Conservation (phyloP, 35 echinoderm and acorn worm species). For the Stichopus chloronotus region DNA sequence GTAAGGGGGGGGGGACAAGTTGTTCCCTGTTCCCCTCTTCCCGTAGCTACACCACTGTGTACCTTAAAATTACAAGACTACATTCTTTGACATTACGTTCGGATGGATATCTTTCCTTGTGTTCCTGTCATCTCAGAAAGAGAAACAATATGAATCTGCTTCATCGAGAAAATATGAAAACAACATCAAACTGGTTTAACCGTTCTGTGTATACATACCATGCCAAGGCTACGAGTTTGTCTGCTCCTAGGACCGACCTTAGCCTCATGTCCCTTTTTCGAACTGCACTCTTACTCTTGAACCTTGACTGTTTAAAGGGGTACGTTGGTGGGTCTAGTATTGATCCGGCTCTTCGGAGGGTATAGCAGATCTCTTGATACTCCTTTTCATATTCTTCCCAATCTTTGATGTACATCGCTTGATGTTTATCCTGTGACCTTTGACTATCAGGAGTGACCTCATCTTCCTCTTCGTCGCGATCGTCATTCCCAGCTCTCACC, state of each 20-base stretch:
- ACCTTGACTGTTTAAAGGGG: not conserved
- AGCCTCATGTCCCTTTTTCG: slow-evolving; percentile 22
- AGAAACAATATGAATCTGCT: too few species aligned
- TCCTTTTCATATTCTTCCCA: slow-evolving; percentile 43
- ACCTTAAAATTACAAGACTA: too few species aligned
- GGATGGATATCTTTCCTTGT: too few species aligned
- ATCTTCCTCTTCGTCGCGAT: not conserved
- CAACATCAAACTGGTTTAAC: too few species aligned
- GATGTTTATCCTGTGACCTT: not conserved
- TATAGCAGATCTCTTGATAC: slow-evolving; percentile 48
- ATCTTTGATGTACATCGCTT: not conserved
- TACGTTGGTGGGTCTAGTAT: not conserved
- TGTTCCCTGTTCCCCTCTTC: too few species aligned
- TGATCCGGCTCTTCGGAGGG: slow-evolving; percentile 40
- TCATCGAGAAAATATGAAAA: too few species aligned
- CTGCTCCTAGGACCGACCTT: slow-evolving; percentile 26
- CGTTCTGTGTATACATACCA: not conserved
- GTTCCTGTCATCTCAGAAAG: too few species aligned
- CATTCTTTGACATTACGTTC: too few species aligned
- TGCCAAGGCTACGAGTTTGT: slow-evolving; percentile 42
- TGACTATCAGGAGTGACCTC: not conserved
- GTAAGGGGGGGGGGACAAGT: too few species aligned
- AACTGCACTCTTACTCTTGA: slow-evolving; percentile 26
- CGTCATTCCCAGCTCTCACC: not conserved
- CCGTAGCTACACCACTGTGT: too few species aligned